Percentiles rank a stretch among this genome's conserved stretches.
phyloP scores from a whole-genome alignment of 2,797 vertebrate species.

The Enoplosus armatus region DNA sequence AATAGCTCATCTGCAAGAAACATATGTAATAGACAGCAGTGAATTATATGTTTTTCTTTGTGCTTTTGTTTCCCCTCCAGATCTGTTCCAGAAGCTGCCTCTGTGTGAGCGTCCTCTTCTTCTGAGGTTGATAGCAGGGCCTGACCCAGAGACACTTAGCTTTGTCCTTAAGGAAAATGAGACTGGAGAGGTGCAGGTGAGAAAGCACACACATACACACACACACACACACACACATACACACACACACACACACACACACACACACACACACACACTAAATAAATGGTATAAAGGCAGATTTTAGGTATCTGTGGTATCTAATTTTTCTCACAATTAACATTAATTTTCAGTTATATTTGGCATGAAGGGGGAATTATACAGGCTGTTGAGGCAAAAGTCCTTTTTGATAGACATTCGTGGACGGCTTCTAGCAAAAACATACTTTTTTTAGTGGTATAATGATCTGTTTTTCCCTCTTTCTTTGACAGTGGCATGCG shows the following conservation, averaged over 20 bases:
- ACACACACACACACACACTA: background rate
- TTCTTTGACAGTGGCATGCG: conserved; percentile 90
- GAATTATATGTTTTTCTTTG: background rate
- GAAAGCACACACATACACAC: conserved; percentile 8
- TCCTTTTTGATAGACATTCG: background rate
- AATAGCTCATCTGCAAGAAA: background rate
- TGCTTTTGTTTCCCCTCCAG: conserved; percentile 60
- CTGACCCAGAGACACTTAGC: conserved; percentile 89
- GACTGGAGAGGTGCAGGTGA: conserved; percentile 95
- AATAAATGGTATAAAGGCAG: background rate
- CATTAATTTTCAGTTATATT: background rate
- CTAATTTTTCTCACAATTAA: background rate
- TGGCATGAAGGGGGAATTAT: background rate
- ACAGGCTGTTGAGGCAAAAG: background rate
- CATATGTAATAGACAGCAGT: background rate
- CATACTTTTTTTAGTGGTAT: background rate
- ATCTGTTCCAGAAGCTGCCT: conserved; percentile 94
- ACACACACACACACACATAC: no score
- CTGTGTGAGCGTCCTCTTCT: conserved; percentile 90
- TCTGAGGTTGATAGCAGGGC: conserved; percentile 92
- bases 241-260: background rate
- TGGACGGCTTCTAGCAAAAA: no score
- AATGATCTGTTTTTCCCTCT: conserved; percentile 16
- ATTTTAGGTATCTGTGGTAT: background rate
- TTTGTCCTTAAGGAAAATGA: conserved; percentile 98